Evolutionary conservation across 2,888 invertebrate species (phyloP).

Genomic region (Brachyopa scutellaris): DNA sequence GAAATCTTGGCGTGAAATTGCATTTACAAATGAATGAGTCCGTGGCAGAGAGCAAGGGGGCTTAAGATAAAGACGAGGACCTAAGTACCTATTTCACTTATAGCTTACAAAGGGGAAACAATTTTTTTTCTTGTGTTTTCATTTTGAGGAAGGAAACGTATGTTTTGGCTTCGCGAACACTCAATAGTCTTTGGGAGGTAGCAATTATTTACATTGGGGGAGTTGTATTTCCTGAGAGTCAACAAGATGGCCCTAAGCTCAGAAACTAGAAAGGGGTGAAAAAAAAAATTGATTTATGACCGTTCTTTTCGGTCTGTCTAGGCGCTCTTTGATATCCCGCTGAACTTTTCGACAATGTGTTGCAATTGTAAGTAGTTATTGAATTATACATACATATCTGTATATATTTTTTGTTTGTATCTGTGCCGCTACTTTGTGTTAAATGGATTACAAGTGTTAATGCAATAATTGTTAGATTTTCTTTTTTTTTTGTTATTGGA

Average conservation of each 20-base stretch:
- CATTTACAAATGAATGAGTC: slow-evolving; percentile 74
- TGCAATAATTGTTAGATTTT: too few species aligned
- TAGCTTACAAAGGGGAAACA: slow-evolving; percentile 61
- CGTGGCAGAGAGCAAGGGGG: slow-evolving; percentile 52
- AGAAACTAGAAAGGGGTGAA: slow-evolving; percentile 47
- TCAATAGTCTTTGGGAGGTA: slow-evolving; percentile 69
- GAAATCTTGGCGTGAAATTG: slow-evolving; percentile 81
- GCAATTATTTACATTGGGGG: slow-evolving; percentile 76
- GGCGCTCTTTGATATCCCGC: slow-evolving; percentile 47
- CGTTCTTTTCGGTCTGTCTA: slow-evolving; percentile 46
- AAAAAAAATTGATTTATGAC: slow-evolving; percentile 71
- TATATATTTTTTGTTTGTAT: neutral
- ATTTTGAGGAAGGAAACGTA: slow-evolving; percentile 51
- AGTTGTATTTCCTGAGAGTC: slow-evolving; percentile 71
- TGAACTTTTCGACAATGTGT: slow-evolving; percentile 61
- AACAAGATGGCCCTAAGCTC: slow-evolving; percentile 58
- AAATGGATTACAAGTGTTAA: slow-evolving; percentile 47
- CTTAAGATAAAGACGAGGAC: slow-evolving; percentile 66
- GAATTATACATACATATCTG: slow-evolving; percentile 51
- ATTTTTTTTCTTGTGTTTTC: slow-evolving; percentile 27
- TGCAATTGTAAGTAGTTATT: slow-evolving; percentile 59
- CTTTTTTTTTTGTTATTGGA: too few species aligned
- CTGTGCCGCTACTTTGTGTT: slow-evolving; percentile 35
- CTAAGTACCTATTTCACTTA: slow-evolving; percentile 73
- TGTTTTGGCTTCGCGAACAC: slow-evolving; percentile 72